Conservation (phyloP, 2,113 vertebrate genomes). For the Lethenteron camtschaticum region DNA sequence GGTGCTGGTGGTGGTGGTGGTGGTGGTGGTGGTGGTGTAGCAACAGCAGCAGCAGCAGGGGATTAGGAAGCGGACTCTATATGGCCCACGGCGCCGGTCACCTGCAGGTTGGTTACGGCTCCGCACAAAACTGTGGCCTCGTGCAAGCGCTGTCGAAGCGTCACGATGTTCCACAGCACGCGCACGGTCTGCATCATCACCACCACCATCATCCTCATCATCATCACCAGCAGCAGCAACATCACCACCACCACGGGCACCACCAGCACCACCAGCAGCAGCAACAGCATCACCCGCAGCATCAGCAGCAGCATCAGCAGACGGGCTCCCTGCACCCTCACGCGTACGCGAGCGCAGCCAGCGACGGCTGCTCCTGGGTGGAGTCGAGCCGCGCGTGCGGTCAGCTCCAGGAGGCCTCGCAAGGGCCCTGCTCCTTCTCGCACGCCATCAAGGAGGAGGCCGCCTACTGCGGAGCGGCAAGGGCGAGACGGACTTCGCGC, state of each 20-base stretch:
- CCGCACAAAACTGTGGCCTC: slow-evolving; percentile 58
- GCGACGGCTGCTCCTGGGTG: slow-evolving; percentile 21
- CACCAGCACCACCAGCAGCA: not conserved
- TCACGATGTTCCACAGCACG: slow-evolving; percentile 43
- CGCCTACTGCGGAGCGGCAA: slow-evolving; percentile 74
- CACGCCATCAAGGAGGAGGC: slow-evolving; percentile 86
- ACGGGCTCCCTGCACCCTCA: slow-evolving; percentile 33
- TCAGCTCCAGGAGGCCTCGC: slow-evolving; percentile 55
- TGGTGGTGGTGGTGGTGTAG: slow-evolving; percentile 42
- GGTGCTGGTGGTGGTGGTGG: slow-evolving; percentile 9
- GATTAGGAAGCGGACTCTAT: slow-evolving; percentile 24
- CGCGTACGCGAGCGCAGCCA: slow-evolving; percentile 70
- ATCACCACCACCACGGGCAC: not conserved
- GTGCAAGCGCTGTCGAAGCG: slow-evolving; percentile 75
- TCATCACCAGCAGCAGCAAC: too few species aligned
- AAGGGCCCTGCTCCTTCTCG: slow-evolving; percentile 65
- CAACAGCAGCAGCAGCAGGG: slow-evolving; percentile 25
- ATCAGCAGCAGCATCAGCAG: not conserved
- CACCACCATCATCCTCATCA: too few species aligned
- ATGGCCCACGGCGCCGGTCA: slow-evolving; percentile 60
- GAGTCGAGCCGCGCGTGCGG: too few species aligned
- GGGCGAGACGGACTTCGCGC: slow-evolving; percentile 38
- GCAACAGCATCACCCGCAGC: not conserved
- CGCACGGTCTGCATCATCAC: slow-evolving; percentile 26
- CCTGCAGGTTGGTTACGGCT: slow-evolving; percentile 38